Evolutionary conservation across 2,113 vertebrate genomes (phyloP), one percentile per base, ranked within the genome.

Genomic region (Hemicordylus capensis): DNA sequence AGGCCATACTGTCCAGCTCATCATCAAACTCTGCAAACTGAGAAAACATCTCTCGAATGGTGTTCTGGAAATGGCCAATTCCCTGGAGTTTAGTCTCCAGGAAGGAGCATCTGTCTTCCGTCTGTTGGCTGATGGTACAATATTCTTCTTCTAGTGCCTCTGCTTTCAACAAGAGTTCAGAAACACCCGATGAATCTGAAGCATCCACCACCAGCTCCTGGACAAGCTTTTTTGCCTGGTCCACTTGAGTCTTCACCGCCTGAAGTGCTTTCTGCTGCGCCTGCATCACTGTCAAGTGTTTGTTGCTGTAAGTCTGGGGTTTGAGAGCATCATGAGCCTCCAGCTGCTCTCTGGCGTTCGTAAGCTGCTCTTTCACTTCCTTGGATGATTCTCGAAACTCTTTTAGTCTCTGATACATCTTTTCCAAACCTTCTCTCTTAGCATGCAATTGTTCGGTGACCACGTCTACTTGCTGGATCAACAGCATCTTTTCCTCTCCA

Each of bases 1-100:
- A 96, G 80, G 96, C 93, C 99, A 99, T 98, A 89, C 96, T 96
- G 72, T 99, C 99, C 46, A 99, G 95, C 90, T 99, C 99, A 91
- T 99, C 99, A 79, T 99, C 99, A 88, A 98, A 97, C 88, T 99
- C 99, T 9, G 98, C 96, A 95, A 99, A 99, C 83, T 96, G 95
- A 79, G 96, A 95, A 92, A 98, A 99, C 98, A 99, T 99, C 93
- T 99, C 98, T 42, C 99, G 96, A 91, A 99, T 99, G 93, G 92
- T 97, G 92, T 98, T 98, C 94, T 99, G 99, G 93, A 99, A 99
- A 95, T 98, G 98, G 1, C 98, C 98, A 0, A 99, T 99, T 83
- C 98, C 98, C 85, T 99, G 98, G 78, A 99, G 97, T 94, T 99
- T 99, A 63, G 97, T 95, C 90, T 99, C 98, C 89, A 99, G 87